Percentiles rank a stretch among this genome's conserved stretches.
Evolutionary conservation across 2,888 invertebrate genomes (phyloP).

Genomic region (Molorchus minor): DNA sequence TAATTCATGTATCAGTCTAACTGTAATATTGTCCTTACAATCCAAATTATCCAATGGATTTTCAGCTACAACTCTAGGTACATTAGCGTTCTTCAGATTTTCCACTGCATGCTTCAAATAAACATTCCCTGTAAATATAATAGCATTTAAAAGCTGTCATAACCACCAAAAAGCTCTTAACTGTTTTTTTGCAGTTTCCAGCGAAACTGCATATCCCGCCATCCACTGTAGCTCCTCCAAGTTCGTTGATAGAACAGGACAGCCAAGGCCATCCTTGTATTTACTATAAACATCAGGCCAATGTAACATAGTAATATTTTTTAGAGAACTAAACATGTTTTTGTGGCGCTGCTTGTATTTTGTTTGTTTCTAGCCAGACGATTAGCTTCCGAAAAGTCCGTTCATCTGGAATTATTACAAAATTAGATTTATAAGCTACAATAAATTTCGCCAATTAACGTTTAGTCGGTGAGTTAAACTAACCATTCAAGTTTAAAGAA

Average conservation of each 20-base stretch:
- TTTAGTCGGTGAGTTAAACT: constrained; percentile 42
- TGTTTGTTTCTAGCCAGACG: constrained; percentile 93
- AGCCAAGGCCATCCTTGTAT: constrained; percentile 80
- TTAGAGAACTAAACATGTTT: constrained; percentile 80
- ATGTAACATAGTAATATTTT: constrained; percentile 70
- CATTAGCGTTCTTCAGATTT: constrained; percentile 68
- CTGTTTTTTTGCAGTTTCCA: constrained; percentile 86
- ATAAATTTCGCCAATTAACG: constrained; percentile 5
- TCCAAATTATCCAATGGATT: constrained; percentile 88
- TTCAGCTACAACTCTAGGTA: constrained; percentile 78
- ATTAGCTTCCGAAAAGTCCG: constrained; percentile 81
- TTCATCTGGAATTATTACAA: constrained; percentile 82
- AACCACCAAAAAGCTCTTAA: constrained; percentile 55
- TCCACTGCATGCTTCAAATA: constrained; percentile 75
- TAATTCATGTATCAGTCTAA: not conserved
- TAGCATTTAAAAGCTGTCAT: constrained; percentile 19
- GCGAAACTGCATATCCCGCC: constrained; percentile 81
- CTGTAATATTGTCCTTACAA: constrained; percentile 74
- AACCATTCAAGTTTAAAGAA: constrained; percentile 77
- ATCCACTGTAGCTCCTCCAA: constrained; percentile 86
- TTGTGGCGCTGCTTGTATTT: constrained; percentile 86
- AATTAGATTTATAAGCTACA: not conserved
- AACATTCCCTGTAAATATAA: constrained; percentile 69
- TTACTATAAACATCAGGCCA: constrained; percentile 79
- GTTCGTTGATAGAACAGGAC: constrained; percentile 70